phyloP scores from a whole-genome alignment of 2,113 vertebrate genomes.

The Sinocyclocheilus rhinocerous region DNA sequence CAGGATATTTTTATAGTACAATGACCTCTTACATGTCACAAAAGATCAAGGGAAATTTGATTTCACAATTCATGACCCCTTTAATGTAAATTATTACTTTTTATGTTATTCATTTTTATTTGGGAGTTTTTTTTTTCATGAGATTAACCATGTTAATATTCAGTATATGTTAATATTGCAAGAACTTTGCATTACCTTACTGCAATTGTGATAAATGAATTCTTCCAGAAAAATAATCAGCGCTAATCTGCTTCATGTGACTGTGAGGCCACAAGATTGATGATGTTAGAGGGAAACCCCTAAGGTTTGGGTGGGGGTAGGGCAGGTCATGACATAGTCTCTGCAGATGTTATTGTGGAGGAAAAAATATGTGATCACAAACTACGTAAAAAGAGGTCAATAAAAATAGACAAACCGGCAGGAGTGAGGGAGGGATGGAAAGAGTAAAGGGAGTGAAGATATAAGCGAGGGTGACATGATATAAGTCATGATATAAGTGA shows the following conservation, averaged over 20 bases:
- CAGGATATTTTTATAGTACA: too few relatives aligned
- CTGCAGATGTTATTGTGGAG: conserved; percentile 36
- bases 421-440: background rate
- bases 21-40: too few relatives aligned
- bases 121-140: too few relatives aligned
- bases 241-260: conserved; percentile 16
- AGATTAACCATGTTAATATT: background rate
- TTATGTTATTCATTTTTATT: background rate
- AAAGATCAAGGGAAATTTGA: too few relatives aligned
- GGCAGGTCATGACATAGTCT: conserved; percentile 21
- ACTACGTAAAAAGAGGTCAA: background rate
- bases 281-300: conserved; percentile 31
- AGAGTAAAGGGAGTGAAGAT: conserved; percentile 42
- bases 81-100: background rate
- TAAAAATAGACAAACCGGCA: conserved; percentile 21
- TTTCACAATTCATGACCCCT: too few relatives aligned
- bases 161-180: background rate
- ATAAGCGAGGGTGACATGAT: background rate
- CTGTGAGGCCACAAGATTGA: conserved; percentile 4
- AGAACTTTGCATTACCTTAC: background rate
- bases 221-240: background rate
- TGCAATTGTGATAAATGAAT: background rate
- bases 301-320: conserved; percentile 24
- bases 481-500: background rate
- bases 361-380: conserved; percentile 4